Conservation (phyloP, 2,797 vertebrate genomes). For the Austrolebias charrua region DNA sequence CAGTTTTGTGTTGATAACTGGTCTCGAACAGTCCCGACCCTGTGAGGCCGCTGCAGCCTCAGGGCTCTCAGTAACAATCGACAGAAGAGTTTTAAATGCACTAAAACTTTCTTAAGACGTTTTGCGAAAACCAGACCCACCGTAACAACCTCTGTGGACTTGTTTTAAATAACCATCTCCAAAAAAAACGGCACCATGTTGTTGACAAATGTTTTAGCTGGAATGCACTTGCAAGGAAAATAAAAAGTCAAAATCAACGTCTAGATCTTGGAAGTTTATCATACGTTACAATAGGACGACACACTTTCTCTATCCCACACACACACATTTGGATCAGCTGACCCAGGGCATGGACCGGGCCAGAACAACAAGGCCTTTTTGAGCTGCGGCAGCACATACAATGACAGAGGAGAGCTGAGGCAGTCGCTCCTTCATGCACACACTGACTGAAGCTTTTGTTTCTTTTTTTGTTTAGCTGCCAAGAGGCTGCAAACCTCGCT, state of each 20-base stretch:
- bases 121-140: constrained; percentile 4
- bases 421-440: constrained; percentile 48
- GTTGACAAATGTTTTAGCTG: background rate
- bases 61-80: no score
- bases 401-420: constrained; percentile 47
- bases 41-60: no score
- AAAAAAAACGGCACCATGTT: constrained; percentile 12
- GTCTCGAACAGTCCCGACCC: no score
- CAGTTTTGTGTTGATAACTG: no score
- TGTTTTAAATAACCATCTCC: constrained; percentile 11
- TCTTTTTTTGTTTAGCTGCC: constrained; percentile 25
- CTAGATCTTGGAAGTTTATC: constrained; percentile 27
- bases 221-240: constrained; percentile 1
- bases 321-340: constrained; percentile 46
- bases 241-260: constrained; percentile 13
- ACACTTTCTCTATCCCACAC: constrained; percentile 6
- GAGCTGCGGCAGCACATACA: constrained; percentile 42
- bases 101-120: no score
- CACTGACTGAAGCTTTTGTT: constrained; percentile 74
- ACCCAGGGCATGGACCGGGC: constrained; percentile 38
- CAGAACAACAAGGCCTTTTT: constrained; percentile 68
- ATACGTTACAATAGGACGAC: constrained; percentile 24
- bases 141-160: constrained; percentile 24
- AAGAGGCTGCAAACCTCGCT: constrained; percentile 37
- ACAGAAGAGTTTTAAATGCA: no score